Percentiles rank a stretch among this genome's conserved stretches.
phyloP scores from a whole-genome alignment of 1,140 invertebrate genomes.

The Zaprionus ghesquierei region DNA sequence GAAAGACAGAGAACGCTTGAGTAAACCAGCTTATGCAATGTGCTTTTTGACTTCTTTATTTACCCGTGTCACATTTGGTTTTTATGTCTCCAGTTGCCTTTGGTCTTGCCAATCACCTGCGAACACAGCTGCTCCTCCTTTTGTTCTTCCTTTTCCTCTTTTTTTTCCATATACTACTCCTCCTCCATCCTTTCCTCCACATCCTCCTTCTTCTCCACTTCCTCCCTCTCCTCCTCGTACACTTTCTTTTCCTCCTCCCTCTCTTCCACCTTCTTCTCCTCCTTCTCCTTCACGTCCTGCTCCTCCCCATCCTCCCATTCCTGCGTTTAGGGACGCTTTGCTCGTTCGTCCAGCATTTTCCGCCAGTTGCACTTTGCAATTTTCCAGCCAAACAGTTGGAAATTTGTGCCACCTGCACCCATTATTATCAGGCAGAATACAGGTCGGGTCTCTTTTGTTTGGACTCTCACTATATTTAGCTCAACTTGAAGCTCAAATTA shows the following conservation, averaged over 20 bases:
- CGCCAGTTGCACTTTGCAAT: background rate
- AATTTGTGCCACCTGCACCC: background rate
- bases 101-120: background rate
- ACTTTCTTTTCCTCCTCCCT: too few species aligned
- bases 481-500: background rate
- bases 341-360: too few species aligned
- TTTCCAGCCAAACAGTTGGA: background rate
- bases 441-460: background rate
- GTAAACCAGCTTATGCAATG: conserved; percentile 14
- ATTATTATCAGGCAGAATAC: background rate
- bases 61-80: background rate
- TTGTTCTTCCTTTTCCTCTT: background rate
- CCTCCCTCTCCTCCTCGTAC: too few species aligned
- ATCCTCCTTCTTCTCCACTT: too few species aligned
- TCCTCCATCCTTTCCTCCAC: too few species aligned
- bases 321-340: too few species aligned
- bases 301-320: too few species aligned
- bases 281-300: too few species aligned
- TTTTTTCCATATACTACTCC: too few species aligned
- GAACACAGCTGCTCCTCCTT: background rate
- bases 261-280: too few species aligned
- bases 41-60: background rate
- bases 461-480: background rate
- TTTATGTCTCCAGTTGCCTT: background rate
- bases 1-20: background rate